Evolutionary conservation across 2,113 vertebrate genomes (phyloP), one percentile per base, ranked within the genome.

Genomic region (Toxostoma redivivum): DNA sequence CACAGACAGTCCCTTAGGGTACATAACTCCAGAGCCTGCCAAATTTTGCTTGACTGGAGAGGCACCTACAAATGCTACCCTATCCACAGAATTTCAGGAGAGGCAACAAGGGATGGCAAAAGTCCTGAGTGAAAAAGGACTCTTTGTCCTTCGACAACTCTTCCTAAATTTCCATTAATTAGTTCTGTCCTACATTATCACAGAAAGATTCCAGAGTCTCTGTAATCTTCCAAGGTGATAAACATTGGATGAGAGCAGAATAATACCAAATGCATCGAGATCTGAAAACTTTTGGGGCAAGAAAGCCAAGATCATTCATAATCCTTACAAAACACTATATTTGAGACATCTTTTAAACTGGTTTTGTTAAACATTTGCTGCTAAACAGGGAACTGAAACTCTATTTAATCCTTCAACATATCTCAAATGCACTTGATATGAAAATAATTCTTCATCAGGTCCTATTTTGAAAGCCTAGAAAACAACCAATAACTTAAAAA

Each of bases 381-480:
- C 23, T 60, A 60, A 83, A 65, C 3, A 11, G 24, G 25, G 9
- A 71, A 64, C 44, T 69, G 47, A 77, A 58, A 45, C 11, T 20
- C 5, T 24, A 10, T 21, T 50, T 51, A 70, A 66, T 6, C 16
- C 10, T 51, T 42, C 23, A 54, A 22, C 5, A 5, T 6, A 70
- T 25, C 71, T 71, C 20, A 57, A 28, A 57, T 2, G 4, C 0
- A 0, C 28, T 44, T 16, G 19, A 25, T 23, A 38, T 2, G 4
- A 86, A 88, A 81, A 50, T 5, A 66, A 9, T 54, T 54, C 27
- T 64, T 77, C 2, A 15, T 14, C n/a, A 54, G 42, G 61, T 21
- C 12, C 53, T 38, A 16, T 54, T 53, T 0, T 27, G 28, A 72
- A 72, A 19, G 33, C 12, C 15, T 69, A 80, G 28, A 80, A 71